phyloP scores from a whole-genome alignment of 2,113 vertebrate genomes.

The Pterocles orientalis region DNA sequence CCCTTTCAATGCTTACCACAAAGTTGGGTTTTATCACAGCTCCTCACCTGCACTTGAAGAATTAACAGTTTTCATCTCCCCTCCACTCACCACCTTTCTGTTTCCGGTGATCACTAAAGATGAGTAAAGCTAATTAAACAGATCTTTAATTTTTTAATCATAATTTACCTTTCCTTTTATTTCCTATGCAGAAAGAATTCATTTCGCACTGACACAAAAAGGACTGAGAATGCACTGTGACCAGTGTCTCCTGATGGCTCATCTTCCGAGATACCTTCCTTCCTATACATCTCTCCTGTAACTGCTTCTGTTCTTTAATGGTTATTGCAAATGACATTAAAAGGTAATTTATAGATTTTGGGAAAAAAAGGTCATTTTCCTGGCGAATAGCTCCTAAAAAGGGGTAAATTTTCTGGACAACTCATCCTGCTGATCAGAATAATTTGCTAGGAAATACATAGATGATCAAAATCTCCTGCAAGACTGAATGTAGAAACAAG shows the following conservation, averaged over 20 bases:
- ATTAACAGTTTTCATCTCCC: constrained; percentile 55
- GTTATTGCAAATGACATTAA: constrained; percentile 55
- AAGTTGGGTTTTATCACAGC: constrained; percentile 70
- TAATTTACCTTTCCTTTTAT: constrained; percentile 64
- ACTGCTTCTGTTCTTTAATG: constrained; percentile 38
- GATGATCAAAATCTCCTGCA: neutral
- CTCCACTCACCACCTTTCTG: constrained; percentile 37
- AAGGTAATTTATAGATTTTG: constrained; percentile 51
- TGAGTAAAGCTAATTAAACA: constrained; percentile 69
- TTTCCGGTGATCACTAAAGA: constrained; percentile 64
- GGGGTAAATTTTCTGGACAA: constrained; percentile 2
- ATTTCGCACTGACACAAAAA: constrained; percentile 36
- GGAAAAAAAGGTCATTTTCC: constrained; percentile 16
- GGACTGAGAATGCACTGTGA: neutral
- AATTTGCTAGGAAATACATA: neutral
- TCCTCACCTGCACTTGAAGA: constrained; percentile 65
- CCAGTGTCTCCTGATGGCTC: neutral
- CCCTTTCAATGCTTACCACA: constrained; percentile 77
- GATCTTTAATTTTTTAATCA: constrained; percentile 58
- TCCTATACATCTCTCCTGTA: neutral
- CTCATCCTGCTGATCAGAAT: constrained; percentile 1
- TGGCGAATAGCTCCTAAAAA: neutral
- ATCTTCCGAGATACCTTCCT: neutral
- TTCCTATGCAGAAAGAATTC: constrained; percentile 30
- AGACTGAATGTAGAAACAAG: neutral